phyloP scores from a whole-genome alignment of 2,888 invertebrate genomes.

The Stramonita haemastoma region DNA sequence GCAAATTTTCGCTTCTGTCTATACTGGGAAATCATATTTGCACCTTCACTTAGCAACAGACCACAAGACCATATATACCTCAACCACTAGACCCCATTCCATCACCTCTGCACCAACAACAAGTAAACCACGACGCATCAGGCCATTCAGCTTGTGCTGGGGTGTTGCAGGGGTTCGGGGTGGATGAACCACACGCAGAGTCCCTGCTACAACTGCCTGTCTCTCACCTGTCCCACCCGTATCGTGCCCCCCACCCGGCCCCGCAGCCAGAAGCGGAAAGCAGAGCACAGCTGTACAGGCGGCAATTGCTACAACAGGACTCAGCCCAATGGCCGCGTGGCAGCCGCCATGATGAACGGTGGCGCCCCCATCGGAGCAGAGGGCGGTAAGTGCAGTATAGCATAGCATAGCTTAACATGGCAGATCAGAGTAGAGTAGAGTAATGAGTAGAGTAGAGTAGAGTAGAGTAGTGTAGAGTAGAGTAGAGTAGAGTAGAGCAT shows the following conservation, averaged over 20 bases:
- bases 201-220: slow-evolving; percentile 43
- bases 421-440: too few species aligned
- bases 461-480: too few species aligned
- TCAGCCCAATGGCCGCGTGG: neutral
- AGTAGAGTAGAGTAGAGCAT: too few species aligned
- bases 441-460: too few species aligned
- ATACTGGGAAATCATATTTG: too few species aligned
- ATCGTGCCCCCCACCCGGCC: slow-evolving; percentile 51
- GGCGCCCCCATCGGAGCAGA: slow-evolving; percentile 3
- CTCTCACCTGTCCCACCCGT: slow-evolving; percentile 39
- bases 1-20: too few species aligned
- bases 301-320: slow-evolving; percentile 48
- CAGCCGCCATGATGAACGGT: neutral
- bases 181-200: slow-evolving; percentile 47
- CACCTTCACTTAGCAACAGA: too few species aligned
- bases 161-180: slow-evolving; percentile 51
- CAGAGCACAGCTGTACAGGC: slow-evolving; percentile 51
- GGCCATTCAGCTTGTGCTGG: neutral
- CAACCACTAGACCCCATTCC: too few species aligned
- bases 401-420: too few species aligned
- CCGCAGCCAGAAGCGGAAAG: slow-evolving; percentile 21
- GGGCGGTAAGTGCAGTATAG: neutral
- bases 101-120: too few species aligned
- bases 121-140: neutral
- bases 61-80: too few species aligned